Evolutionary conservation across 1,140 invertebrate species (phyloP), one percentile per base, ranked within the genome.

Genomic region (Heliconius congener): DNA sequence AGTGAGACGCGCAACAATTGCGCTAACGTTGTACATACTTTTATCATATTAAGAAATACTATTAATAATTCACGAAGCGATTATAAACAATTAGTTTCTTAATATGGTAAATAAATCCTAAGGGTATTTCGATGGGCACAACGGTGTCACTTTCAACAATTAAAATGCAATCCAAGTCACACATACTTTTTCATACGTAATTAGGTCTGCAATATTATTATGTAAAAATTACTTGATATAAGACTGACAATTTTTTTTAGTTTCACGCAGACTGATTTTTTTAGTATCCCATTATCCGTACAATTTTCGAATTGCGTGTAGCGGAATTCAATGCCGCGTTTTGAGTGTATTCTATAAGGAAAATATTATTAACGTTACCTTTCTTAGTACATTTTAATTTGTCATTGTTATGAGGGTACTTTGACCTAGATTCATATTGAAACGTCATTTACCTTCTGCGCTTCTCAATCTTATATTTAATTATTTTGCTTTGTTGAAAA

Each of bases 381-480:
- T 19, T 52, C 5, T 52, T 52, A 52, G 19, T 52, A 52, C 50
- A 52, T 27, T 66, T 30, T 66, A 30, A 66, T 8, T 66, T 8
- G 16, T 73, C 18, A 39, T 39, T 73, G 18, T 73, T 73, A 73
- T 73, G n/a, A 46, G n/a, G 46, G 46, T 73, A 73, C 46, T 50
- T 9, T 50, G 19, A 23, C 72, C 39, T 46, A 73, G 13, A 27
- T 73, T 27, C 19, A 27, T 50, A 23, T 50, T 73, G 39, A 73
- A 27, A 50, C 39, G 11, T 23, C 11, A 50, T 27, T 46, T 30
- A 5, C 55, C n/a, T 57, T 19, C 55, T 19, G 19, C n/a, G 8
- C n/a, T 23, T 23, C n/a, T 57, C 55, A 57, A 57, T 23, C 6
- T 57, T 57, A 23, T 57, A 8, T 3, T 19, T 9, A 23, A 57